A percentile compares a stretch with the other conserved stretches of the same genome.
Evolutionary conservation across 2,113 vertebrate species (phyloP).

Genomic region (Microtus montanus): DNA sequence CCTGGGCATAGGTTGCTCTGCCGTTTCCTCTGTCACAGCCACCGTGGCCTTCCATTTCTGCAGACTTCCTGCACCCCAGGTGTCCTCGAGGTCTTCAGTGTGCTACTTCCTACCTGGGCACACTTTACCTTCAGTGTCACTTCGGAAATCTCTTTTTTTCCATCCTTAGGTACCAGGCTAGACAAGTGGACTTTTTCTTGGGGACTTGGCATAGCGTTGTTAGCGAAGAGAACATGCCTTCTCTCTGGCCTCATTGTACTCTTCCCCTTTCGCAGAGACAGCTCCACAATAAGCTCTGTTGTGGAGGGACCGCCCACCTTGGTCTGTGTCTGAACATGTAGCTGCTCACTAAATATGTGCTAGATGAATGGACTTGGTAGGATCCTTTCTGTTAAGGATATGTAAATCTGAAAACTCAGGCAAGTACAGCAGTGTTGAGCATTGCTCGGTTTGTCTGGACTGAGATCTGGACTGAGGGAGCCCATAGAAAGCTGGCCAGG

Average conservation of each 20-base stretch:
- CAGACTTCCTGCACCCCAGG: background rate
- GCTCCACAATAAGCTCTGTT: background rate
- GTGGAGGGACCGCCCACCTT: background rate
- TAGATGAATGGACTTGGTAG: background rate
- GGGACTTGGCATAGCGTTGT: background rate
- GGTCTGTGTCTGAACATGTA: background rate
- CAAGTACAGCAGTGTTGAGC: slow-evolving; percentile 14
- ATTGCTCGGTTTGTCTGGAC: slow-evolving; percentile 15
- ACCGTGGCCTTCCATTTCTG: background rate
- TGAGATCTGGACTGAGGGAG: background rate
- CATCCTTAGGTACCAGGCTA: background rate
- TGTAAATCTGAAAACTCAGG: slow-evolving; percentile 31
- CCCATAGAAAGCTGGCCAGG: background rate
- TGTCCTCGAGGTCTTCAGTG: background rate
- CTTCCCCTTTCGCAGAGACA: background rate
- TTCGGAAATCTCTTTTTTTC: background rate
- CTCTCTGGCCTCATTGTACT: background rate
- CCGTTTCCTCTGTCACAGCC: background rate
- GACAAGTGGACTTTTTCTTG: background rate
- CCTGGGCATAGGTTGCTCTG: background rate
- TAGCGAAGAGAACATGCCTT: background rate
- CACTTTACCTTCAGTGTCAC: background rate
- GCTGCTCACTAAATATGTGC: background rate
- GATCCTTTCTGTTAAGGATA: background rate
- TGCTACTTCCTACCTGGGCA: background rate